Evolutionary conservation across 2,888 invertebrate genomes (phyloP), one percentile per base, ranked within the genome.

Genomic region (Monochamus alternatus): DNA sequence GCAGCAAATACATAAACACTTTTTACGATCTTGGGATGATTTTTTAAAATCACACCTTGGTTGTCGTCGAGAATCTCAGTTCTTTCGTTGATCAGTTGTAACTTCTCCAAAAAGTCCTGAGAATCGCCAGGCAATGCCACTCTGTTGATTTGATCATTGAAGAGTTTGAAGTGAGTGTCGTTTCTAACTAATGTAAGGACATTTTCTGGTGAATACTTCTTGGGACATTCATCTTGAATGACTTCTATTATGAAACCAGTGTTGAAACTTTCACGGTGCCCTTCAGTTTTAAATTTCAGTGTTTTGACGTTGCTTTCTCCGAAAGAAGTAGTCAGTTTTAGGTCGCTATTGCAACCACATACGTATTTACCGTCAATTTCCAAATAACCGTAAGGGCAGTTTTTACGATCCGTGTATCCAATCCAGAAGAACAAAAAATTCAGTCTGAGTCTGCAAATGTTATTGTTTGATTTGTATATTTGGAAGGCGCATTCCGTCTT

Each of bases 201-300:
- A 55, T 60, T 31, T 14, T 74, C 76, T 5, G 85, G 84, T 51
- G 78, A 60, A 73, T 87, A 86, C 70, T 86, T 84, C 72, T 85
- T 87, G 0, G 89, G 88, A 81, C 92, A 92, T 74, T 90, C 88
- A 75, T 92, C 92, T 82, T 93, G 93, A 5, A 88, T 83, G 12
- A 92, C 86, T 84, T 93, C 91, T 14, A 92, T 83, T 2, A 91
- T 84, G 82, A 93, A 92, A 22, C 93, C 92, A 72, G 84, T 86
- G 73, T 87, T 87, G 52, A 83, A 86, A 75, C 86, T 88, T 14
- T 87, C 85, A 2, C 88, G 85, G 66, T 88, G 86, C 3, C 90
- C 91, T 1, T 86, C 81, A 80, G 89, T 90, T 75, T 87, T 87
- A 80, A 91, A 89, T 5, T 88, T 86, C 1, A 87, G 55, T 60